Conservation (phyloP, 2,797 vertebrate genomes). For the Epinephelus awoara region DNA sequence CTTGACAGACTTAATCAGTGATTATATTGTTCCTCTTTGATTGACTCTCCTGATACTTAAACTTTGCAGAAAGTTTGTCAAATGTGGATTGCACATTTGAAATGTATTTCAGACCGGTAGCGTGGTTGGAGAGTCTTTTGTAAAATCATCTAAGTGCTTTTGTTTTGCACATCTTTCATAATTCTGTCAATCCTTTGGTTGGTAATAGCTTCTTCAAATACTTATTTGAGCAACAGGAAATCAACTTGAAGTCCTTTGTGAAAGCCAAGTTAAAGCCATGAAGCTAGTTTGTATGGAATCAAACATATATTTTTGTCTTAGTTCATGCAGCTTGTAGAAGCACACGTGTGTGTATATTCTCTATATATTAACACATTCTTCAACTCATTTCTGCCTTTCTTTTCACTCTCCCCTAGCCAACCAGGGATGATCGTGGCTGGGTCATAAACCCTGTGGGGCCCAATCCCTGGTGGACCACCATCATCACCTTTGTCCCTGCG, state of each 20-base stretch:
- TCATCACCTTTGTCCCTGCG: constrained; percentile 93
- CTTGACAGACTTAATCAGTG: not conserved
- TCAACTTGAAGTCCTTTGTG: no score
- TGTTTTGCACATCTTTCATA: not conserved
- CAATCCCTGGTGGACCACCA: constrained; percentile 98
- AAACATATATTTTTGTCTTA: no score
- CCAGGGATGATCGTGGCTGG: constrained; percentile 98
- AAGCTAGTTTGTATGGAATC: no score
- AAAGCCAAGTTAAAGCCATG: not conserved
- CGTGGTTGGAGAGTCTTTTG: not conserved
- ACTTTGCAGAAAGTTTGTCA: no score
- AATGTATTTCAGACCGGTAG: not conserved
- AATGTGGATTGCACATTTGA: not conserved
- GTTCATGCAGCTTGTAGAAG: no score
- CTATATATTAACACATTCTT: not conserved
- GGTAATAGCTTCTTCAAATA: not conserved
- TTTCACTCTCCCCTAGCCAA: constrained; percentile 86
- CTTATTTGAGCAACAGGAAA: no score
- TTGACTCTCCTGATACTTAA: not conserved
- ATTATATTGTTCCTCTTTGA: not conserved
- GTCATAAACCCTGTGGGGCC: constrained; percentile 94
- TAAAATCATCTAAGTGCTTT: not conserved
- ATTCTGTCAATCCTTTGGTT: not conserved
- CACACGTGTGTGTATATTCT: not conserved
- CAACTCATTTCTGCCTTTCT: not conserved